Conservation (phyloP, 2,113 vertebrate species). For the Chinchilla lanigera region DNA sequence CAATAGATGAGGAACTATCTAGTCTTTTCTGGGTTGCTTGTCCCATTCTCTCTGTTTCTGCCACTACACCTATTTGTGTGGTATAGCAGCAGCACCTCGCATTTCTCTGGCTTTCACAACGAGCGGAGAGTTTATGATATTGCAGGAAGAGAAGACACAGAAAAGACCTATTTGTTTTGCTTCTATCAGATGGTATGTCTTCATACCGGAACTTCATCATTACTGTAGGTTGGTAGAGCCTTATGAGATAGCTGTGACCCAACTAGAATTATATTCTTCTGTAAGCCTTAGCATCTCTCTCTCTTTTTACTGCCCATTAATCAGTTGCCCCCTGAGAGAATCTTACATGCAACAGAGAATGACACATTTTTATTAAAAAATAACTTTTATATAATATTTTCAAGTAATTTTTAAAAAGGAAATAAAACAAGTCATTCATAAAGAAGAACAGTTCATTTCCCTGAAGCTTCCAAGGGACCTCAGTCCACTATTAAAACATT, state of each 20-base stretch:
- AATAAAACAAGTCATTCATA: background rate
- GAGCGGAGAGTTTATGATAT: background rate
- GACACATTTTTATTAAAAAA: background rate
- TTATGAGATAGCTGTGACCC: background rate
- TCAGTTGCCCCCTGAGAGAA: background rate
- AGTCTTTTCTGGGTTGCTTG: background rate
- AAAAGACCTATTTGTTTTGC: background rate
- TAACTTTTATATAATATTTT: background rate
- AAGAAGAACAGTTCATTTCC: background rate
- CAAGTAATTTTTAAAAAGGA: background rate
- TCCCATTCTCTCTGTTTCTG: no score
- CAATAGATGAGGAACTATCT: background rate
- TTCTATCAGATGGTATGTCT: background rate
- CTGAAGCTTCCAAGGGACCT: background rate
- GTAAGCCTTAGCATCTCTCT: background rate
- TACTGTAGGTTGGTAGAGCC: background rate
- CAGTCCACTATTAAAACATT: background rate
- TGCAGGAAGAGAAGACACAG: background rate
- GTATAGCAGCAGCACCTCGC: background rate
- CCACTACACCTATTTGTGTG: background rate
- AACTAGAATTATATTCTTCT: background rate
- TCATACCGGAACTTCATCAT: background rate
- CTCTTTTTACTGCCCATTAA: background rate
- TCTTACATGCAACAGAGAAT: background rate
- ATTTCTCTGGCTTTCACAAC: background rate